A percentile compares a stretch with the other conserved stretches of the same genome.
Conservation (phyloP, 2,888 invertebrate genomes). For the Hoplodrina ambigua region DNA sequence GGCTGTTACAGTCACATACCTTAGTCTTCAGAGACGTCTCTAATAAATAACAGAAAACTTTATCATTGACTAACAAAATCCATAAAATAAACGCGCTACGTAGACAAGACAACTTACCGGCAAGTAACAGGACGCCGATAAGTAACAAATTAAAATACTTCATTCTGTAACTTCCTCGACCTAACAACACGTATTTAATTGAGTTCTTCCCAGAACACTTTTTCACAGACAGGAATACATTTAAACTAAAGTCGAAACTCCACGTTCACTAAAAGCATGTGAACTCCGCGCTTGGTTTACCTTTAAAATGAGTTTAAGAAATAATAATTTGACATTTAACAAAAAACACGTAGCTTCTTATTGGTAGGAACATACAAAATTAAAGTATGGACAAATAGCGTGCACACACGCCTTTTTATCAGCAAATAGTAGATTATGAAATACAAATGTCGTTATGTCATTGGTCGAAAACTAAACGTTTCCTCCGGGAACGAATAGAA, state of each 20-base stretch:
- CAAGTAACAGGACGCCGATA: conserved; percentile 80
- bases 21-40: conserved; percentile 11
- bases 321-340: conserved; percentile 39
- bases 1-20: not conserved
- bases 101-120: conserved; percentile 80
- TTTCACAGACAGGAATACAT: conserved; percentile 41
- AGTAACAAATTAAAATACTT: conserved; percentile 82
- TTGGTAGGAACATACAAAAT: not conserved
- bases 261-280: conserved; percentile 9
- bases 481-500: conserved; percentile 2
- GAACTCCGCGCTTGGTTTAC: conserved; percentile 8
- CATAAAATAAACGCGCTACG: conserved; percentile 54
- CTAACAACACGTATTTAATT: conserved; percentile 16
- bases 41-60: conserved; percentile 24
- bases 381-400: conserved; percentile 67
- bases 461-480: conserved; percentile 68
- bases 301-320: conserved; percentile 12
- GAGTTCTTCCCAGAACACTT: conserved; percentile 16
- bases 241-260: conserved; percentile 17
- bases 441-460: conserved; percentile 82
- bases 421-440: conserved; percentile 76
- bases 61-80: conserved; percentile 10
- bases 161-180: conserved; percentile 70
- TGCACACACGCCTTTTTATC: conserved; percentile 73
- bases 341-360: conserved; percentile 26